These are phyloP conservation scores for Drosophila pseudotalamancana DNA, from an alignment of 2,888 invertebrate genomes.

Conservation along the genomic window DNA sequence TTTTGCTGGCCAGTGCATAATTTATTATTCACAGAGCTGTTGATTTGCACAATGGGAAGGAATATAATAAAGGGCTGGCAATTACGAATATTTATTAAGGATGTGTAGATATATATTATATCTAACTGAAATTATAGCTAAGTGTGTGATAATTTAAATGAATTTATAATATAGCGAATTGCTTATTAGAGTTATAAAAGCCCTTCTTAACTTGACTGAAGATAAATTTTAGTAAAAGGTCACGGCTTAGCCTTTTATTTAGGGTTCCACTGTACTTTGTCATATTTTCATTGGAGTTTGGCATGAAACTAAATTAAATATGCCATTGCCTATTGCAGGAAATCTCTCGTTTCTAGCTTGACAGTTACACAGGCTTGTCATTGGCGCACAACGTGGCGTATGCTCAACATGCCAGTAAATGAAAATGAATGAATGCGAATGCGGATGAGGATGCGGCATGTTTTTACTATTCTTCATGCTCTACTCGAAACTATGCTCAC, in stretches of 20 bases:
- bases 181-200: too few species aligned
- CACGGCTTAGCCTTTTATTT: neutral
- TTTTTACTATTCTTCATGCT: constrained; percentile 47
- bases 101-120: neutral
- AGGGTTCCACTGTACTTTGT: constrained; percentile 6
- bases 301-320: constrained; percentile 40
- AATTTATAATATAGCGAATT: neutral
- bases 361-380: constrained; percentile 52
- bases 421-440: constrained; percentile 66
- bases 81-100: constrained; percentile 33
- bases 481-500: constrained; percentile 38
- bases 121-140: neutral
- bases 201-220: too few species aligned
- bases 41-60: constrained; percentile 39
- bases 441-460: constrained; percentile 52
- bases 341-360: constrained; percentile 37
- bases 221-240: neutral
- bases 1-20: constrained; percentile 41
- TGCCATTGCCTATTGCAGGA: constrained; percentile 24
- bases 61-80: constrained; percentile 44
- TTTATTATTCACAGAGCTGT: constrained; percentile 54
- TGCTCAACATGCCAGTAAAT: constrained; percentile 60
- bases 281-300: constrained; percentile 8
- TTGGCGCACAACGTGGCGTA: constrained; percentile 54
- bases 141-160: neutral